Base-by-base conservation (phyloP, 2,888 invertebrate species). In the Harmothoe impar region DNA sequence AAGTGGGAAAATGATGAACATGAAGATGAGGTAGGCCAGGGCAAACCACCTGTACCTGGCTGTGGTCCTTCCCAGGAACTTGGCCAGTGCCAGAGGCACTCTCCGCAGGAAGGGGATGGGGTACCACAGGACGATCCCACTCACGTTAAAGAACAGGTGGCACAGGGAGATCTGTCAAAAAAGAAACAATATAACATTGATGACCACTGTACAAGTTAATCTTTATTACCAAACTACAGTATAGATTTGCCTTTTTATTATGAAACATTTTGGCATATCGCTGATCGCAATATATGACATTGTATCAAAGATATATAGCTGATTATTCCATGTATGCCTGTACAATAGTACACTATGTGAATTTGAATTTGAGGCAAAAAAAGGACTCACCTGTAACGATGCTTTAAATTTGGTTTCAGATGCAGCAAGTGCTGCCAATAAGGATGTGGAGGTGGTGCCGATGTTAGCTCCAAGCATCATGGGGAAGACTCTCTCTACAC, bases 81-180 rank as follows among this genome's bases (percentile, higher is more conserved):
- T 96, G 5, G 96, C 96, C 88, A 96, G 91, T n/a, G 92, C 92
- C 35, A 97, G 95, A 0, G 96, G 96, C 56, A 96, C 92, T 23
- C 25, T 33, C 54, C 96, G 93, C 93, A 96, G 94, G 91, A 95
- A 95, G 0, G 97, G 97, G 12, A 97, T 94, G 0, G 96, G 96
- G 93, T 96, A 97, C 94, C 96, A 97, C 0, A 97, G 92, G 0
- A 96, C 62, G 72, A 97, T 96, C 23, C 96, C 96, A 5, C 95
- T 92, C 10, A 97, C 92, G 94, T 97, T 97, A 95, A 97, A 97
- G 92, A 97, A 96, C 25, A 97, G 94, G 94, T 97, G 97, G 91
- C 96, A 96, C 15, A 97, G 95, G 0, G 97, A 96, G 90, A 97
- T 89, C 92, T 95, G 62, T 20, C 1, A 20, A n/a, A 15, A 20